phyloP scores from a whole-genome alignment of 2,888 invertebrate species.

The Thera obeliscata region DNA sequence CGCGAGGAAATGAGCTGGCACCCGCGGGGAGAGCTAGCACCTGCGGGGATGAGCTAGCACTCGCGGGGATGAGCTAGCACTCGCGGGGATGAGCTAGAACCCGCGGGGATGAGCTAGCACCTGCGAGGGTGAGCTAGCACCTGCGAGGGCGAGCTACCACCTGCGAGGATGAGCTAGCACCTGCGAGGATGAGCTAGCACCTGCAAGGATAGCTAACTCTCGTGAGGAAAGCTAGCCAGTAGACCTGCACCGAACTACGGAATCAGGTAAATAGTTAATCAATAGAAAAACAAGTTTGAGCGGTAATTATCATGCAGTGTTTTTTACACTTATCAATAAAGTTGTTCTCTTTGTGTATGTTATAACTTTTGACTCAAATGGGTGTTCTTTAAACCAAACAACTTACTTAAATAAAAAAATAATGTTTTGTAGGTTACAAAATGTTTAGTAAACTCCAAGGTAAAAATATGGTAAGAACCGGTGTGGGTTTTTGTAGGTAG shows the following conservation, averaged over 20 bases:
- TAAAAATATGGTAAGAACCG: not conserved
- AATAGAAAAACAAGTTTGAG: not conserved
- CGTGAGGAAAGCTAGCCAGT: no score
- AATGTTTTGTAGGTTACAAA: no score
- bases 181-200: no score
- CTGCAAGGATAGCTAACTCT: no score
- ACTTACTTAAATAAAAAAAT: no score
- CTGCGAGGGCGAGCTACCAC: not conserved
- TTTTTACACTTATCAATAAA: not conserved
- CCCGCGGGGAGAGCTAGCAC: not conserved
- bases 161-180: not conserved
- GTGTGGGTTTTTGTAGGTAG: not conserved
- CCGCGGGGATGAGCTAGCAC: not conserved
- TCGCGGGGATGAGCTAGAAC: not conserved
- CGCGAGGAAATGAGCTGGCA: conserved; percentile 1
- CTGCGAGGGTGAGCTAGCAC: no score
- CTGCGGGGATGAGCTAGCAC: not conserved
- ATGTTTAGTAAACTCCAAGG: not conserved
- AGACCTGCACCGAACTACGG: conserved; percentile 1
- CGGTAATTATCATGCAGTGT: not conserved
- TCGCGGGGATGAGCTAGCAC: not conserved
- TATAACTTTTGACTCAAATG: not conserved
- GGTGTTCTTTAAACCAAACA: no score
- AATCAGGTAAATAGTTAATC: conserved; percentile 7
- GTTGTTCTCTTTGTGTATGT: not conserved